Percentiles rank a stretch among this genome's conserved stretches.
phyloP scores from a whole-genome alignment of 2,888 invertebrate species.

The Phortica magna region DNA sequence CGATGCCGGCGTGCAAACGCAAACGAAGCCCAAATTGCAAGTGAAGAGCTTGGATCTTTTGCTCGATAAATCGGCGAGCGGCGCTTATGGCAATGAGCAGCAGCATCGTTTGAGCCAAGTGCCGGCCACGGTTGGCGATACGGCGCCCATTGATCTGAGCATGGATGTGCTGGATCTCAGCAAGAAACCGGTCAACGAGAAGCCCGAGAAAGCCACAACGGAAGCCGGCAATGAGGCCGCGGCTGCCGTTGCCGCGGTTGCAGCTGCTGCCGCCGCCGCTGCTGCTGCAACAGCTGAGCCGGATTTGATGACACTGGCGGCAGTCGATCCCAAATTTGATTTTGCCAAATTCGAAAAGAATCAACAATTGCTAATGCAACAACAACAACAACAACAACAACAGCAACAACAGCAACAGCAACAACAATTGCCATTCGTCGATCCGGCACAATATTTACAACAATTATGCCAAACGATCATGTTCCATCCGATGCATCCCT shows the following conservation, averaged over 20 bases:
- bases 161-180: slow-evolving; percentile 91
- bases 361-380: slow-evolving; percentile 82
- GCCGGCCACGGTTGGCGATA: slow-evolving; percentile 70
- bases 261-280: slow-evolving; percentile 59
- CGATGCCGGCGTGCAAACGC: slow-evolving; percentile 40
- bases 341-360: slow-evolving; percentile 80
- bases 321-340: slow-evolving; percentile 57
- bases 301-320: slow-evolving; percentile 18
- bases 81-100: slow-evolving; percentile 64
- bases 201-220: background rate
- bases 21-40: slow-evolving; percentile 80
- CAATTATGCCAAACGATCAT: slow-evolving; percentile 81
- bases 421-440: slow-evolving; percentile 64
- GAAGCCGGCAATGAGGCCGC: background rate
- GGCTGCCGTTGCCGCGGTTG: slow-evolving; percentile 1
- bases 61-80: slow-evolving; percentile 73
- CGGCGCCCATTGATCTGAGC: slow-evolving; percentile 85
- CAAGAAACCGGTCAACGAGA: slow-evolving; percentile 80
- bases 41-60: slow-evolving; percentile 83
- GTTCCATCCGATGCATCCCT: slow-evolving; percentile 82
- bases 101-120: slow-evolving; percentile 61
- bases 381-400: slow-evolving; percentile 81
- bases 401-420: slow-evolving; percentile 83
- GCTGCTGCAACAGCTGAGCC: slow-evolving; percentile 59
- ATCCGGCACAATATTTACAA: slow-evolving; percentile 79